A percentile compares a stretch with the other conserved stretches of the same genome.
These are phyloP conservation scores for Syngnathoides biaculeatus DNA, from an alignment of 2,113 vertebrate genomes.

Conservation along the genomic window DNA sequence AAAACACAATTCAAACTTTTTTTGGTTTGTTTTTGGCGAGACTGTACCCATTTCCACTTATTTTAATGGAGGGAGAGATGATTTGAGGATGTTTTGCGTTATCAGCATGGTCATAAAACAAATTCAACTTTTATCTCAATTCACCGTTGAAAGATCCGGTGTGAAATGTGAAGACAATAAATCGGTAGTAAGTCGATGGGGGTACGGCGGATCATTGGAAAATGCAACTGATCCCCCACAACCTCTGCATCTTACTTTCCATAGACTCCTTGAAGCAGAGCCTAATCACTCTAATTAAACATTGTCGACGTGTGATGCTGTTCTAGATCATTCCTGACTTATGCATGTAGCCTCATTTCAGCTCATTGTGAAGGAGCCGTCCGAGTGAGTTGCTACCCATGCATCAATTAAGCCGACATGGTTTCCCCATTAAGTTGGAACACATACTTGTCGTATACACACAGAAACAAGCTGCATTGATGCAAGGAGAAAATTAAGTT, in stretches of 20 bases:
- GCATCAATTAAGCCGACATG: constrained; percentile 51
- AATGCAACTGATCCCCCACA: not conserved
- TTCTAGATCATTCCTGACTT: constrained; percentile 25
- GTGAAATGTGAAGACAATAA: no score
- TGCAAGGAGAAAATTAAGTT: constrained; percentile 15
- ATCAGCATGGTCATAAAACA: no score
- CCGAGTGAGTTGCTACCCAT: constrained; percentile 18
- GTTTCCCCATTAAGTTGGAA: constrained; percentile 47
- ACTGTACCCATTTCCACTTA: no score
- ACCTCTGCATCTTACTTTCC: not conserved
- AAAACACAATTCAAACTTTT: no score
- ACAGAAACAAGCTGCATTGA: constrained; percentile 7
- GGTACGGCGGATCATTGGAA: not conserved
- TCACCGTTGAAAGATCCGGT: not conserved
- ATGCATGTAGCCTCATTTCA: constrained; percentile 19
- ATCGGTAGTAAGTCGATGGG: not conserved
- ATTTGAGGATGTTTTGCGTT: no score
- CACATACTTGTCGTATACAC: constrained; percentile 17
- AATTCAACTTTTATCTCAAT: not conserved
- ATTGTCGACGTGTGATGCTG: not conserved
- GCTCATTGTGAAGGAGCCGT: constrained; percentile 10
- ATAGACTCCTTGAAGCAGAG: constrained; percentile 11
- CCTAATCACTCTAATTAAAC: constrained; percentile 30
- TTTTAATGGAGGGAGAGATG: no score
- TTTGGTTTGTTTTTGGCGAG: no score